These are phyloP conservation scores for Candidula unifasciata DNA, from an alignment of 2,888 invertebrate genomes.

Conservation along the genomic window DNA sequence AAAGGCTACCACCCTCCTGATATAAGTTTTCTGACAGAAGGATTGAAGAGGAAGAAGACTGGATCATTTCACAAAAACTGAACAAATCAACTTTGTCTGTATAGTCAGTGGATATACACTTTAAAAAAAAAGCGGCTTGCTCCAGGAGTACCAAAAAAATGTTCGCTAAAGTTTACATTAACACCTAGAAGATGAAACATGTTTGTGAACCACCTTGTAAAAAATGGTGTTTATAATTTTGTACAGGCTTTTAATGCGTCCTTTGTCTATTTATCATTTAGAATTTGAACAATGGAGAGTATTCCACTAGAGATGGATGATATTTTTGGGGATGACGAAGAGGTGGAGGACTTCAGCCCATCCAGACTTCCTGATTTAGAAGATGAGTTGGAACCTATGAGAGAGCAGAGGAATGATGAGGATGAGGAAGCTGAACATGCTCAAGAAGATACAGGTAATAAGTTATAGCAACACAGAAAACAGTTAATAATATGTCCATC, in stretches of 20 bases:
- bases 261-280: background rate
- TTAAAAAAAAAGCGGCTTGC: no score
- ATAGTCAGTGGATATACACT: no score
- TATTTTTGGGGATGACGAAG: constrained; percentile 67
- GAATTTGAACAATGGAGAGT: constrained; percentile 61
- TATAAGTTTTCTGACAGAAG: no score
- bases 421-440: constrained; percentile 6
- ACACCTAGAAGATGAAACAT: no score
- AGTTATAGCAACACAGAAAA: background rate
- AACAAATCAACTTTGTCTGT: no score
- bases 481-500: background rate
- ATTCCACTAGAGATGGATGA: constrained; percentile 70
- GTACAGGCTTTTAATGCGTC: background rate
- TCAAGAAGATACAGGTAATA: constrained; percentile 7
- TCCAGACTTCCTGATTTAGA: constrained; percentile 65
- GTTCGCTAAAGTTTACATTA: no score
- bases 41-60: no score
- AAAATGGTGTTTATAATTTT: no score
- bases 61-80: no score
- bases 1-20: no score
- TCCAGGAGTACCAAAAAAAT: no score
- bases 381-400: constrained; percentile 56
- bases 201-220: no score
- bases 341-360: constrained; percentile 61
- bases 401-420: constrained; percentile 32